Evolutionary conservation across 1,140 invertebrate genomes (phyloP).

Genomic region (Phymastichus coffea): DNA sequence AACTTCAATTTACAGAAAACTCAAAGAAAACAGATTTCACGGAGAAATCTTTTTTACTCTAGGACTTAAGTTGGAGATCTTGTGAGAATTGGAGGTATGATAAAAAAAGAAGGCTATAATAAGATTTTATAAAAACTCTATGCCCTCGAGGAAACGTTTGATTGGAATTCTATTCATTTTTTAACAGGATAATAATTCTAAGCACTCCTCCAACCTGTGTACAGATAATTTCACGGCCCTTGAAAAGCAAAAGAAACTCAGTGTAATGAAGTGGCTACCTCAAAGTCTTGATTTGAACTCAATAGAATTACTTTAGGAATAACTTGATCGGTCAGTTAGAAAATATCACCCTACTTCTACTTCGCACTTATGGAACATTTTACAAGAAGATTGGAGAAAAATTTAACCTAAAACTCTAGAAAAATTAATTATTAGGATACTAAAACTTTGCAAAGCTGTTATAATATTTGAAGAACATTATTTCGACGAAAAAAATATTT

Average conservation of each 20-base stretch:
- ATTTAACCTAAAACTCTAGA: neutral
- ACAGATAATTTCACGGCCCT: no score
- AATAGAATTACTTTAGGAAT: no score
- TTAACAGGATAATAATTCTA: conserved; percentile 43
- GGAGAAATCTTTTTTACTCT: conserved; percentile 4
- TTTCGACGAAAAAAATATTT: conserved; percentile 31
- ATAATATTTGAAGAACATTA: conserved; percentile 31
- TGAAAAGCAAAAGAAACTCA: no score
- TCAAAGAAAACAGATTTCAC: neutral
- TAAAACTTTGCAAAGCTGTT: neutral
- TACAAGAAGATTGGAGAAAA: conserved; percentile 1
- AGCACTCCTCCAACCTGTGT: conserved; percentile 33
- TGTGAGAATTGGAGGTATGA: conserved; percentile 32
- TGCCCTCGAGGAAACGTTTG: conserved; percentile 7
- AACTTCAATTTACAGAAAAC: neutral
- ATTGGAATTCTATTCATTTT: conserved; percentile 26
- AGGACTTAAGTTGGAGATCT: conserved; percentile 32
- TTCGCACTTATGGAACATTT: neutral
- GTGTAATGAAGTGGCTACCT: no score
- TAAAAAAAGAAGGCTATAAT: conserved; percentile 34
- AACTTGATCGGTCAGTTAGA: no score
- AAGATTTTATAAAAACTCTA: conserved; percentile 13
- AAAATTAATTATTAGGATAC: no score
- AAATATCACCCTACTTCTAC: no score
- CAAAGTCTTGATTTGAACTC: no score